A percentile compares a stretch with the other conserved stretches of the same genome.
Conservation (phyloP, 2,797 vertebrate species). For the Apodemus agrarius region DNA sequence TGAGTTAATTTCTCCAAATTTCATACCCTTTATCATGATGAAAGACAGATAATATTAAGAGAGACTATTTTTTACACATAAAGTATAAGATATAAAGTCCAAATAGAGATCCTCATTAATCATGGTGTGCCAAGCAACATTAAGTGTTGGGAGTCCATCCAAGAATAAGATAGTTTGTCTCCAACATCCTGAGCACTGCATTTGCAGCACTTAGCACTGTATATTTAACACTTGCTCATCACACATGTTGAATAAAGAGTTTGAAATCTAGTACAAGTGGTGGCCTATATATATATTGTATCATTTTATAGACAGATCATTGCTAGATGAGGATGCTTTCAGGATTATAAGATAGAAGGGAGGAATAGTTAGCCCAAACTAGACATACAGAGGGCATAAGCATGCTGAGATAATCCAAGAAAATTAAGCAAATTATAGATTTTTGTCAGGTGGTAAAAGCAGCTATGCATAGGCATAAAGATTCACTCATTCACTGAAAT, state of each 20-base stretch:
- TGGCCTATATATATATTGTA: background rate
- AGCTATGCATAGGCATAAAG: background rate
- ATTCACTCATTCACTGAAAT: background rate
- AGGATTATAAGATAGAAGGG: background rate
- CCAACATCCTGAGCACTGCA: background rate
- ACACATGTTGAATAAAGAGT: background rate
- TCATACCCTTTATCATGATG: conserved; percentile 19
- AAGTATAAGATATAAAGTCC: conserved; percentile 12
- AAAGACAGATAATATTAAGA: background rate
- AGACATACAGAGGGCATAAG: background rate
- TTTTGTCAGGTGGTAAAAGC: background rate
- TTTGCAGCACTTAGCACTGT: background rate
- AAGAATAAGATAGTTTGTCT: background rate
- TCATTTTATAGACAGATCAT: background rate
- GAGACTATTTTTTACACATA: background rate
- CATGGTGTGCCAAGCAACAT: background rate
- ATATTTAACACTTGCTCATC: background rate
- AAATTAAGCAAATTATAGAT: background rate
- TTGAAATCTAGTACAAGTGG: background rate
- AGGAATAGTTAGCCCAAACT: background rate
- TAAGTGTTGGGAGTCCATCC: background rate
- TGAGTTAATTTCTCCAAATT: conserved; percentile 1
- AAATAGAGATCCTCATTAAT: conserved; percentile 18
- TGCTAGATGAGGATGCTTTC: background rate
- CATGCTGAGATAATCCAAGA: background rate